Evolutionary conservation across 2,888 invertebrate species (phyloP).

Genomic region (Athrips mouffetella): DNA sequence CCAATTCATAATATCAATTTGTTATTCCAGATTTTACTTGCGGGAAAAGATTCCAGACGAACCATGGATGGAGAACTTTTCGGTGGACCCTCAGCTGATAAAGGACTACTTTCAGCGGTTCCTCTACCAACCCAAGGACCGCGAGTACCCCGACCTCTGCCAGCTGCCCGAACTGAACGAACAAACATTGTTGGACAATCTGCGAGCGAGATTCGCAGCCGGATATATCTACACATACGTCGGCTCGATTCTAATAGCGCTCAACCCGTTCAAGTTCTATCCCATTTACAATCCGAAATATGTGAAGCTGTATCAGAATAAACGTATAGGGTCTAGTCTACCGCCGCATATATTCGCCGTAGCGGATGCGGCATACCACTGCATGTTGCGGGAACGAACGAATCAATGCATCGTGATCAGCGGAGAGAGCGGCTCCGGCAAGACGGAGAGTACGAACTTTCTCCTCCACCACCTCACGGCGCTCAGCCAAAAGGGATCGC

Average conservation of each 20-base stretch:
- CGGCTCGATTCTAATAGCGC: conserved; percentile 95
- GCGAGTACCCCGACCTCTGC: conserved; percentile 97
- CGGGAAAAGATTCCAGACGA: conserved; percentile 91
- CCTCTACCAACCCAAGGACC: conserved; percentile 93
- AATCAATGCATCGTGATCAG: conserved; percentile 97
- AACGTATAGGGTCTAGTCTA: conserved; percentile 91
- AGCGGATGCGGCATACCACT: conserved; percentile 95
- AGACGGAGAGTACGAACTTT: conserved; percentile 98
- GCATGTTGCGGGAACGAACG: conserved; percentile 93
- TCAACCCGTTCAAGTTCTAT: conserved; percentile 96
- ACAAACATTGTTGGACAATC: conserved; percentile 93
- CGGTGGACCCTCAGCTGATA: conserved; percentile 93
- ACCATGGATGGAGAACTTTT: conserved; percentile 92
- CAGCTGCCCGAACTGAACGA: conserved; percentile 97
- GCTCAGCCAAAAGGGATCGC: conserved; percentile 94
- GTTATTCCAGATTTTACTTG: conserved; percentile 86
- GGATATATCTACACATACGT: conserved; percentile 98
- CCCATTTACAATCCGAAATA: conserved; percentile 99
- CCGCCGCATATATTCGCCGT: conserved; percentile 98
- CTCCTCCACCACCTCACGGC: conserved; percentile 96
- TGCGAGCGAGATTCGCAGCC: conserved; percentile 91
- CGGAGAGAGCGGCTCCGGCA: conserved; percentile 96
- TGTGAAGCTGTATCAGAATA: conserved; percentile 96
- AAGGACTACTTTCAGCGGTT: conserved; percentile 95
- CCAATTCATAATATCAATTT: conserved; percentile 21